Conservation (phyloP, 2,113 vertebrate genomes). For the Emydocephalus ijimae region DNA sequence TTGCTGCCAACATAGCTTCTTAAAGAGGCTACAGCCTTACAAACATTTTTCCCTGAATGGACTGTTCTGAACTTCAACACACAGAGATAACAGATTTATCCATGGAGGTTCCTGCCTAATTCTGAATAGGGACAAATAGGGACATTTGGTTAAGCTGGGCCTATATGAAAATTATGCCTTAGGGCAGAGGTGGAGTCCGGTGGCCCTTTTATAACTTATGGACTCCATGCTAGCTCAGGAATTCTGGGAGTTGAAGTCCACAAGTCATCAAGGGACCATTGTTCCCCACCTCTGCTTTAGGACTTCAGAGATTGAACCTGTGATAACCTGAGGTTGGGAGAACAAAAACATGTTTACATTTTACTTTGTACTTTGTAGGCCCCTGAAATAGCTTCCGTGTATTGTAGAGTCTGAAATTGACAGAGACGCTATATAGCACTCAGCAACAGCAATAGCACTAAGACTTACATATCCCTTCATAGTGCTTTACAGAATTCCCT, state of each 20-base stretch:
- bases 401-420: neutral
- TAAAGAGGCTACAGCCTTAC: neutral
- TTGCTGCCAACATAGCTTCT: neutral
- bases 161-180: neutral
- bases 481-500: too few species aligned
- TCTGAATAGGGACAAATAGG: neutral
- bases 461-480: too few species aligned
- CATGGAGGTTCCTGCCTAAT: neutral
- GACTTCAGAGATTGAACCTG: neutral
- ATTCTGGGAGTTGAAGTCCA: neutral
- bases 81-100: neutral
- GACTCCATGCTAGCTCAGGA: too few species aligned
- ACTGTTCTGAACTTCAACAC: neutral
- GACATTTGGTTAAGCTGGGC: neutral
- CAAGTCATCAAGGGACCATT: too few species aligned
- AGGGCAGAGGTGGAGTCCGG: neutral
- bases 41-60: neutral
- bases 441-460: too few species aligned
- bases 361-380: neutral
- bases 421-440: neutral
- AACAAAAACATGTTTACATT: neutral
- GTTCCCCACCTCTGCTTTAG: neutral
- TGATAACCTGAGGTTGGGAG: neutral
- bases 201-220: neutral
- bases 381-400: neutral